Evolutionary conservation across 2,113 vertebrate genomes (phyloP), one percentile per base, ranked within the genome.

Genomic region (Erinaceus europaeus): DNA sequence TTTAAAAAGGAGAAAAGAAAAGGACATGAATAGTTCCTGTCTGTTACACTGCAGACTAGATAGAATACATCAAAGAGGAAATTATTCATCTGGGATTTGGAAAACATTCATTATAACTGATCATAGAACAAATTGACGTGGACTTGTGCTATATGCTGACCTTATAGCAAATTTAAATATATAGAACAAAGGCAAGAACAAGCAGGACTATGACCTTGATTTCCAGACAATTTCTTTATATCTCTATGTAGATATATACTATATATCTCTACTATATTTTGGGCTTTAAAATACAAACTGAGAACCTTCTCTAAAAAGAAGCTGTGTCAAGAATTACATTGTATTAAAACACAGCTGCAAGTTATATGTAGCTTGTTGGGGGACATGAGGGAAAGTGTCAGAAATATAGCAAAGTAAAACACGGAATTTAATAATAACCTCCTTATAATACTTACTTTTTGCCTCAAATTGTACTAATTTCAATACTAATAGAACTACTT

Each of bases 51-150:
- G 46, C 76, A 90, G 90, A 86, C 79, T 80, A 42, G 80, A 77
- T 59, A 95, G 94, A 76, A 94, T 92, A 90, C 91, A 91, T 94
- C 86, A 95, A 67, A 95, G 82, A 92, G 88, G 75, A 93, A 94
- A 95, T 95, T 94, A 92, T 52, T 91, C 52, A 0, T 93, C 79
- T 95, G 86, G 36, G 90, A 90, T 92, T 95, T 90, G 83, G 93
- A 93, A 94, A 93, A 94, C 93, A 93, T 87, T 94, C 91, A 94
- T 95, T 91, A 92, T 80, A 91, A 86, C 75, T 86, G 83, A 92
- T 90, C 91, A 81, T 29, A 81, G 86, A 84, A 75, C 36, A 88
- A 92, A 88, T 34, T 88, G 91, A 89, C 90, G 61, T 32, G 68
- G 86, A 50, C 61, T 53, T 5, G 20, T 32, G 76, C 90, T 88